Conservation (phyloP, 2,113 vertebrate genomes). For the Cyprinodon tularosa region DNA sequence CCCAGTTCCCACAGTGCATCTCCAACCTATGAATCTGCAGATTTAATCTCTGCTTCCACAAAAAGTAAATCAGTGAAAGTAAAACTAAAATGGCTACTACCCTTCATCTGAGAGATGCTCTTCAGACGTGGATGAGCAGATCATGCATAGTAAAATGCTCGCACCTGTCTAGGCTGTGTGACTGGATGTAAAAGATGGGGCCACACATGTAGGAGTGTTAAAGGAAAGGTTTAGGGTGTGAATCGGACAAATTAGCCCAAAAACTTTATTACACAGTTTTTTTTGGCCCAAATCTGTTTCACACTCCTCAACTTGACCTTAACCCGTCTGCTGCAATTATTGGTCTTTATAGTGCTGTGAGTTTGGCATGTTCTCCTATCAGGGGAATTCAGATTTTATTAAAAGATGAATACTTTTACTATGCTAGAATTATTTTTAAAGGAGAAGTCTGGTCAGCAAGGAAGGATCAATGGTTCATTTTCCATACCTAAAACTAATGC, state of each 20-base stretch:
- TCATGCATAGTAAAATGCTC: no score
- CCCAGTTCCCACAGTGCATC: conserved; percentile 75
- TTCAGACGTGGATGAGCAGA: no score
- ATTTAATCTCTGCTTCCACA: conserved; percentile 21
- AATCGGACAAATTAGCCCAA: background rate
- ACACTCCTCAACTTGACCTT: background rate
- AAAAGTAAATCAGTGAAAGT: conserved; percentile 29
- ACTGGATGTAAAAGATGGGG: no score
- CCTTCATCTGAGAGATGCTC: background rate
- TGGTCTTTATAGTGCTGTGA: background rate
- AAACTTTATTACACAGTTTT: background rate
- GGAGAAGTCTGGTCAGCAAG: no score
- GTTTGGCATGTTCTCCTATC: background rate
- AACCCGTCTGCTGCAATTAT: background rate
- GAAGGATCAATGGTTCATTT: no score
- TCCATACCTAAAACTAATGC: no score
- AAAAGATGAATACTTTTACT: no score
- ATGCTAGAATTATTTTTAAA: no score
- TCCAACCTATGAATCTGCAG: conserved; percentile 23
- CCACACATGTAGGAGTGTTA: no score
- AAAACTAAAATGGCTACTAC: background rate
- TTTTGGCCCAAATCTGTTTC: background rate
- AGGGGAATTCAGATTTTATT: background rate
- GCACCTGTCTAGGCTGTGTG: no score
- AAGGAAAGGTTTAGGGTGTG: no score